Evolutionary conservation across 1,140 invertebrate genomes (phyloP).

Genomic region (Drosophila athabasca): DNA sequence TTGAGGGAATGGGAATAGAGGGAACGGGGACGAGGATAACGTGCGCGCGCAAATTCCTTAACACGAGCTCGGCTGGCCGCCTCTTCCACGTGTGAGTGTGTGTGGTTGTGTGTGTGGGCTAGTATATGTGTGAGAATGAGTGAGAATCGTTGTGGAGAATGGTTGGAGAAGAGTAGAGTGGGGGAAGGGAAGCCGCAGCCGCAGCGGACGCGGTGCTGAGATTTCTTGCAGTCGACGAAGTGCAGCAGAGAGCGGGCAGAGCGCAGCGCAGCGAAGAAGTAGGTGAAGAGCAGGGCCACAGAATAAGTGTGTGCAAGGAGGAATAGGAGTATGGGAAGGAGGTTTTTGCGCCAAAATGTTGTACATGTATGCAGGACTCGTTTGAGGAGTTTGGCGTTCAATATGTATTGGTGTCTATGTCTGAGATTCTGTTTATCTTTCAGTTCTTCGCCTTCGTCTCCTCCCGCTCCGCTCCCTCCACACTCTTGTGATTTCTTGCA

Average conservation of each 20-base stretch:
- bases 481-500: slow-evolving; percentile 62
- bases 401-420: slow-evolving; percentile 7
- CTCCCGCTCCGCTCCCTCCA: no score
- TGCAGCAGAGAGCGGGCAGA: slow-evolving; percentile 16
- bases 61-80: slow-evolving; percentile 54
- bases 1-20: slow-evolving; percentile 5
- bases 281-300: slow-evolving; percentile 68
- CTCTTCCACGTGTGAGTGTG: no score
- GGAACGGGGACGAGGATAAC: slow-evolving; percentile 54
- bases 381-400: slow-evolving; percentile 38
- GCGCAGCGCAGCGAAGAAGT: slow-evolving; percentile 50
- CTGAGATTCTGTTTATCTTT: slow-evolving; percentile 47
- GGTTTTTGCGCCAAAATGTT: slow-evolving; percentile 73
- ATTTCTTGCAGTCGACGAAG: slow-evolving; percentile 58
- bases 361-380: slow-evolving; percentile 60
- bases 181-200: slow-evolving; percentile 27
- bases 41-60: slow-evolving; percentile 77
- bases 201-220: slow-evolving; percentile 53
- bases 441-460: slow-evolving; percentile 40
- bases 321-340: slow-evolving; percentile 46
- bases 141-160: not conserved
- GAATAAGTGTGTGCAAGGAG: slow-evolving; percentile 56
- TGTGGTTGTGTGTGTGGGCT: slow-evolving; percentile 10
- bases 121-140: slow-evolving; percentile 11
- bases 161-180: slow-evolving; percentile 37